Percentiles rank a stretch among this genome's conserved stretches.
These are phyloP conservation scores for Megalurothrips usitatus DNA, from an alignment of 2,888 invertebrate genomes.

Conservation along the genomic window DNA sequence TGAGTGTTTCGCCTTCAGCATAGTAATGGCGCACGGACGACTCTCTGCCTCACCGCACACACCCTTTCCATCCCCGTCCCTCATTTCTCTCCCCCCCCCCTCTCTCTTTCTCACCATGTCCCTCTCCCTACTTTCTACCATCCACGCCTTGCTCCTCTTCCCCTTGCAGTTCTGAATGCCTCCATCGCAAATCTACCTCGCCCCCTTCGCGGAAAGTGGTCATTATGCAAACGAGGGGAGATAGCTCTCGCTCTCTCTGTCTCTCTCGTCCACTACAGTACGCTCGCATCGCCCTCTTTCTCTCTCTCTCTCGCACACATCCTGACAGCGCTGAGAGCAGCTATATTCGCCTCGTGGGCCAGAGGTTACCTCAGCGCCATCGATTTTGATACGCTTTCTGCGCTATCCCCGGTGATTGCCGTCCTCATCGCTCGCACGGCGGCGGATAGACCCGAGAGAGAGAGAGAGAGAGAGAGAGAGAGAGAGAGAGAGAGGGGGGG, in stretches of 20 bases:
- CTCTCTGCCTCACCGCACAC: neutral
- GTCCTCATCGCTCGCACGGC: no score
- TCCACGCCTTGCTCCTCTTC: neutral
- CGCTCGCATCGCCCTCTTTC: neutral
- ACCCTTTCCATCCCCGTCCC: neutral
- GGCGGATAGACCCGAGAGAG: no score
- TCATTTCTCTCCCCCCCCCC: neutral
- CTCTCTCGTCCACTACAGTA: neutral
- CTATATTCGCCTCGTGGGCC: neutral
- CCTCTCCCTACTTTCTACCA: neutral
- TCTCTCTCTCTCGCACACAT: neutral
- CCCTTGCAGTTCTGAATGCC: neutral
- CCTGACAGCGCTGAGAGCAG: neutral
- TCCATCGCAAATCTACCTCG: neutral
- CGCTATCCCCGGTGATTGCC: neutral
- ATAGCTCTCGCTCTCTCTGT: neutral
- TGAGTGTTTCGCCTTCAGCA: neutral
- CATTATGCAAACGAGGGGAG: conserved; percentile 15
- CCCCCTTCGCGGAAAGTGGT: neutral
- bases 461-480: no score
- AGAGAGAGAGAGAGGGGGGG: no score
- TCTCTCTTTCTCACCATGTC: neutral
- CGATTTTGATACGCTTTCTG: neutral
- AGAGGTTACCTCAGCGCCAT: conserved; percentile 11
- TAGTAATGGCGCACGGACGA: neutral